Base-by-base conservation (phyloP, 1,140 invertebrate species). In the Calephelis nemesis region DNA sequence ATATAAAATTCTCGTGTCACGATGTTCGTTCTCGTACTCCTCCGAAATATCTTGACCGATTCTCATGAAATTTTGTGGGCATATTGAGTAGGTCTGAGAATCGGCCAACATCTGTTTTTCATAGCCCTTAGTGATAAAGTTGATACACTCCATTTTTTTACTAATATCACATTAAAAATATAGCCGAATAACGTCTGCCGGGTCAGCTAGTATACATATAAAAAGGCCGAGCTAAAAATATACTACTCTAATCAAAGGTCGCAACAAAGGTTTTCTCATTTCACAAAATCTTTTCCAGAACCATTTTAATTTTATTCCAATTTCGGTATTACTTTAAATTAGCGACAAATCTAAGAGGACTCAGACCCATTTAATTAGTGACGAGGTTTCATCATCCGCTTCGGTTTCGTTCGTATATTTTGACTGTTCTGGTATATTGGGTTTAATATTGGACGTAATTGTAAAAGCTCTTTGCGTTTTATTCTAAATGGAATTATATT, bases 281-380 rank as follows among this genome's bases (percentile, higher is more conserved):
- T 9, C 52, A 10, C 9, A 63, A 63, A 19, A 15, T 40, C 42
- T 47, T 63, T 63, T 63, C 45, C 12, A 69, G 63, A 65, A 60
- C 60, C 19, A 40, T 72, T 69, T 63, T 71, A 68, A 74, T 81
- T 76, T 74, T 75, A 79, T 83, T 83, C 68, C 72, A 82, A 67
- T 75, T 82, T 83, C 80, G 66, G 77, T 83, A 82, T 81, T 77
- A 75, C 77, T 84, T 77, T 78, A 88, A 88, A 89, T 91, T 85
- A 84, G 78, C 84, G 76, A 83, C 78, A 85, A 87, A 88, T 88
- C 85, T 88, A 87, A 81, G 75, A 82, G 73, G 74, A 84, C 81
- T 83, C 74, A 69, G 74, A 77, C 77, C 80, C 83, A 85, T 88
- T 90, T 91, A 91, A 91, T 91, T 91, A 88, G 85, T 84, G 81